Evolutionary conservation across 2,113 vertebrate species (phyloP).

Genomic region (Oreotrochilus melanogaster): DNA sequence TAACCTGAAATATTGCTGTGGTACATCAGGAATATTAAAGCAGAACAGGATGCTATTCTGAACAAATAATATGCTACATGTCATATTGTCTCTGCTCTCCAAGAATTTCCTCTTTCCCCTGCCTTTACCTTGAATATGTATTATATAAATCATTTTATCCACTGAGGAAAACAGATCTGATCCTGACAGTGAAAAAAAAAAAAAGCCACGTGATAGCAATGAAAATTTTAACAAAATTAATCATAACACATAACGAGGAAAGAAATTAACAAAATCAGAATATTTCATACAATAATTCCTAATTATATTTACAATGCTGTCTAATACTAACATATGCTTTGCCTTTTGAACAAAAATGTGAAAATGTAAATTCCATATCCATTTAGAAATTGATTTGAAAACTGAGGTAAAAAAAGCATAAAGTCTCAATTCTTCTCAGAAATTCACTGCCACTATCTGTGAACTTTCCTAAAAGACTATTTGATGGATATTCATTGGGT

Average conservation of each 20-base stretch:
- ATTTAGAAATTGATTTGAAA: background rate
- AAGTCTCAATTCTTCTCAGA: background rate
- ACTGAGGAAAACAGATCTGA: background rate
- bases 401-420: background rate
- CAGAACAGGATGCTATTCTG: background rate
- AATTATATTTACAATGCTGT: background rate
- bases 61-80: background rate
- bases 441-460: background rate
- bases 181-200: background rate
- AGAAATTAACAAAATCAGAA: background rate
- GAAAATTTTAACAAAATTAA: background rate
- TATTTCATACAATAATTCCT: background rate
- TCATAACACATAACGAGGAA: rapidly evolving
- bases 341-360: background rate
- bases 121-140: background rate
- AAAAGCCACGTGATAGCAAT: background rate
- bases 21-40: background rate
- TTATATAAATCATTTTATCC: background rate
- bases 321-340: background rate
- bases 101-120: background rate
- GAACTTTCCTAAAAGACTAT: background rate
- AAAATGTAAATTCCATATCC: background rate
- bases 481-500: background rate
- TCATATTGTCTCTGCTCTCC: background rate
- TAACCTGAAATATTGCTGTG: background rate